These are phyloP conservation scores for Scleropages formosus DNA, from an alignment of 2,797 vertebrate species.

Conservation along the genomic window DNA sequence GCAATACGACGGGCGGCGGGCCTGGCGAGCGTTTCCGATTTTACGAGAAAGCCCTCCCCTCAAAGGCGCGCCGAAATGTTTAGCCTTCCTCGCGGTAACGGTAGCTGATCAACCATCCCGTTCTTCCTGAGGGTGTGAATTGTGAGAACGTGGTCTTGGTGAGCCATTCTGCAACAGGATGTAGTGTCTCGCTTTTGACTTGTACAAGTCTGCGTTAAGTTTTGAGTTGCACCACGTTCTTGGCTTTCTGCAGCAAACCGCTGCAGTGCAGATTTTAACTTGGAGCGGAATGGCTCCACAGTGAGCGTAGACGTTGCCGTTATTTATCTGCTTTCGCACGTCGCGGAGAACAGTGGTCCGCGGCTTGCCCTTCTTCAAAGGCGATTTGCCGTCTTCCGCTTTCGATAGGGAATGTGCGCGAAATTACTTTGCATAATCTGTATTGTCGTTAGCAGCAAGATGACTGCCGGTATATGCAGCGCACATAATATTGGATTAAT, in stretches of 20 bases:
- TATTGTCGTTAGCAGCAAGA: slow-evolving; percentile 4
- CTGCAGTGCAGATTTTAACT: slow-evolving; percentile 3
- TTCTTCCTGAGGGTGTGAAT: background rate
- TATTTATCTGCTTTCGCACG: slow-evolving; percentile 12
- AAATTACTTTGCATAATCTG: slow-evolving; percentile 12
- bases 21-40: no score
- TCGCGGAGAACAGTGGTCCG: slow-evolving; percentile 1
- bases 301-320: background rate
- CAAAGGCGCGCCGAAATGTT: no score
- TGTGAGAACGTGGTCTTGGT: background rate
- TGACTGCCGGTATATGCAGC: background rate
- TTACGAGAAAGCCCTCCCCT: no score
- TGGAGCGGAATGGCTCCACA: background rate
- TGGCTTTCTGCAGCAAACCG: background rate
- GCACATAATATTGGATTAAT: slow-evolving; percentile 21
- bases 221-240: background rate
- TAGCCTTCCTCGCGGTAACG: no score
- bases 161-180: background rate
- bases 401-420: slow-evolving; percentile 16
- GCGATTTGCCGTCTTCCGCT: slow-evolving; percentile 8
- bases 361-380: background rate
- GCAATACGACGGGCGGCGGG: no score
- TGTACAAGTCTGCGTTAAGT: background rate
- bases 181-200: background rate
- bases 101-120: background rate